Evolutionary conservation across 2,797 vertebrate species (phyloP).

Genomic region (Gymnodraco acuticeps): DNA sequence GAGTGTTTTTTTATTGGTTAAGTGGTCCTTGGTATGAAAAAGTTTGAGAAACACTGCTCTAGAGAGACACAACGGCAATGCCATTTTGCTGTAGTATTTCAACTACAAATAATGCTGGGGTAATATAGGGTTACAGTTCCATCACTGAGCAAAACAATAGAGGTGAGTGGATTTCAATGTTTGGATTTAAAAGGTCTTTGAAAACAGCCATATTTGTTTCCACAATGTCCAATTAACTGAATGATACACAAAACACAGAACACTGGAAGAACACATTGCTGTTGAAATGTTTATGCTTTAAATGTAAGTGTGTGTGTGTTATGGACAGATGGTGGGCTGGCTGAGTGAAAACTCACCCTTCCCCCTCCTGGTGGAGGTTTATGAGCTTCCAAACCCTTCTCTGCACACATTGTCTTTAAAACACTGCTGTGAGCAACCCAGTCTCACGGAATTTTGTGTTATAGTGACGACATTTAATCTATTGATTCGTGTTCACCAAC

Average conservation of each 20-base stretch:
- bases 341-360: slow-evolving; percentile 66
- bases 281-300: not conserved
- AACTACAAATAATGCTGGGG: too few relatives aligned
- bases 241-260: not conserved
- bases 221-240: not conserved
- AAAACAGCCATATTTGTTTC: not conserved
- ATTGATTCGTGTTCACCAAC: too few relatives aligned
- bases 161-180: not conserved
- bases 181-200: too few relatives aligned
- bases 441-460: too few relatives aligned
- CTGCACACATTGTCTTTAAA: slow-evolving; percentile 21
- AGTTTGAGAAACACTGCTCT: too few relatives aligned
- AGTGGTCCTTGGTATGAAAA: too few relatives aligned
- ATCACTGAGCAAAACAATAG: not conserved
- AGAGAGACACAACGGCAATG: too few relatives aligned
- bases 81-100: too few relatives aligned
- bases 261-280: not conserved
- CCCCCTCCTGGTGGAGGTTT: slow-evolving; percentile 66
- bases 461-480: too few relatives aligned
- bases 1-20: too few relatives aligned
- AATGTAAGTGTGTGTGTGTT: slow-evolving; percentile 26
- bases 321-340: slow-evolving; percentile 68
- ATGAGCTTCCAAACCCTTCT: slow-evolving; percentile 68
- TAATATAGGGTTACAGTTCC: not conserved
- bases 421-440: not conserved